Evolutionary conservation across 1,140 invertebrate species (phyloP).

Genomic region (Cydia strobilella): DNA sequence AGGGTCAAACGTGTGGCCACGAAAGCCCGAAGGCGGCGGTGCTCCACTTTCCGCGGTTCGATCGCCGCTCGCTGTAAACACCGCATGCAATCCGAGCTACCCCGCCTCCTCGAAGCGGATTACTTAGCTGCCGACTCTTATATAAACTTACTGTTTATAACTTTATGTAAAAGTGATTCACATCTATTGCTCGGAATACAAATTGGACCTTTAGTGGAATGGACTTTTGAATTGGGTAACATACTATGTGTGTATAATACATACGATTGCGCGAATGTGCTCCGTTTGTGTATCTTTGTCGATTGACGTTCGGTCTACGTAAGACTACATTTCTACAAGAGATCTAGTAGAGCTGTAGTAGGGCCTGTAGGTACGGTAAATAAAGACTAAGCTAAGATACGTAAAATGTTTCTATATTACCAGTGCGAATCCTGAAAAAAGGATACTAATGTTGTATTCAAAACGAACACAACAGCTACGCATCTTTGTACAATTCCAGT

Average conservation of each 20-base stretch:
- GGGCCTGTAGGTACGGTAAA: no score
- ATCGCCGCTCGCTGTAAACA: conserved; percentile 14
- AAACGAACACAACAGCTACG: not conserved
- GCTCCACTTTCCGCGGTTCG: conserved; percentile 11
- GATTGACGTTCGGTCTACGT: not conserved
- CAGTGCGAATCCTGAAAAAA: not conserved
- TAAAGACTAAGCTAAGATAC: not conserved
- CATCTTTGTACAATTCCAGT: not conserved
- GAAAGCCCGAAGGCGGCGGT: not conserved
- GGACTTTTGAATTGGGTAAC: not conserved
- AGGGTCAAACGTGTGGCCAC: not conserved
- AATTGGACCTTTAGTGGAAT: not conserved
- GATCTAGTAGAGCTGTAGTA: not conserved
- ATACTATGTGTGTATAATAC: not conserved
- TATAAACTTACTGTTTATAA: not conserved
- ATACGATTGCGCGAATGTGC: not conserved
- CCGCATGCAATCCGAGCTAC: not conserved
- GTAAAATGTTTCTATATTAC: not conserved
- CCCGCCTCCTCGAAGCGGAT: conserved; percentile 6
- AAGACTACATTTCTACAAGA: not conserved
- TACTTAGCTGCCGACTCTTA: conserved; percentile 7
- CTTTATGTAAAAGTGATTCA: not conserved
- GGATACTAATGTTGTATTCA: not conserved
- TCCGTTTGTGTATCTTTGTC: not conserved
- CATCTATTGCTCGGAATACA: not conserved